Evolutionary conservation across 2,888 invertebrate genomes (phyloP).

Genomic region (Agapostemon virescens): DNA sequence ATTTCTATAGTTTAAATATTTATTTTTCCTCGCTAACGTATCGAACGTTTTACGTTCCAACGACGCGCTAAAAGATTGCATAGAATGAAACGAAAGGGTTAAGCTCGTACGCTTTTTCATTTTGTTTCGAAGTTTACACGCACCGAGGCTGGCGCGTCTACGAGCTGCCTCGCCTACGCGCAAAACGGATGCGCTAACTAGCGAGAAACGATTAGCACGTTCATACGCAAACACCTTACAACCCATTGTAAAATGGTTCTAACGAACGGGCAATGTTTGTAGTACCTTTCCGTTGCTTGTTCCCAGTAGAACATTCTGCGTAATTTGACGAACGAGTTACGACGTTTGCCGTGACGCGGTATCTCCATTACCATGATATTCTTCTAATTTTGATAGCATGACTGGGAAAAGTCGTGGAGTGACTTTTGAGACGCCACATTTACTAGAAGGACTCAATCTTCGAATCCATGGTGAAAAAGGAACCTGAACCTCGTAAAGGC

Average conservation of each 20-base stretch:
- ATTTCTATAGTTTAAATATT: too few relatives aligned
- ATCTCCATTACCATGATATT: background rate
- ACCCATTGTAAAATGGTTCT: background rate
- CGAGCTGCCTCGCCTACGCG: background rate
- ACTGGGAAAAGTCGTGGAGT: background rate
- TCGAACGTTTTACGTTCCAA: too few relatives aligned
- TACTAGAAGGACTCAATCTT: background rate
- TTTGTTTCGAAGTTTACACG: conserved; percentile 49
- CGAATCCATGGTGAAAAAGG: background rate
- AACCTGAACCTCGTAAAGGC: too few relatives aligned
- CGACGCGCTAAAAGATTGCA: too few relatives aligned
- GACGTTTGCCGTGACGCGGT: background rate
- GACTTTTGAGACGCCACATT: background rate
- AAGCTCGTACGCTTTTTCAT: conserved; percentile 4
- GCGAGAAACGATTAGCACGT: conserved; percentile 23
- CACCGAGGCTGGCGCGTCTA: background rate
- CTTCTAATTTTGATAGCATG: background rate
- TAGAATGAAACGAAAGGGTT: too few relatives aligned
- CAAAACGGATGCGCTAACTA: conserved; percentile 20
- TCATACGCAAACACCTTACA: background rate
- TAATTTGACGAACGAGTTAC: background rate
- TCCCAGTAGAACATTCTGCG: background rate
- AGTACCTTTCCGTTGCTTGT: background rate
- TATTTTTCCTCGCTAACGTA: too few relatives aligned
- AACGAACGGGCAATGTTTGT: background rate